Evolutionary conservation across 23 tunicate genomes (phyloP).

Genomic region (Styela plicata): DNA sequence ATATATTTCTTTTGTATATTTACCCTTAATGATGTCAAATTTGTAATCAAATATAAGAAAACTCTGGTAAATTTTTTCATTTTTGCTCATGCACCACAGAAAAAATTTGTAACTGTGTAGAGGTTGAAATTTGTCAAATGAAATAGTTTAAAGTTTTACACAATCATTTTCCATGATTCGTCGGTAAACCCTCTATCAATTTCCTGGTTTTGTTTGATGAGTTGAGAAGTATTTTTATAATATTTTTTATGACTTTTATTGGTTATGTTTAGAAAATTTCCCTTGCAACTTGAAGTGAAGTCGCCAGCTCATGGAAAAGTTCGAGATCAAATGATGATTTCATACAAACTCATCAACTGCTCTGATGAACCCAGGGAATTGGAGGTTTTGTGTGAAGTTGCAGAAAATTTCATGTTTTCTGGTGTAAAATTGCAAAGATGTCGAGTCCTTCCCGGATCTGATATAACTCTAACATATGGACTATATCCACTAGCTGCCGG

Average conservation of each 20-base stretch:
- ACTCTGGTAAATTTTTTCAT: too few relatives aligned
- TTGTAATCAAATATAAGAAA: too few relatives aligned
- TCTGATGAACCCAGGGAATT: slow-evolving; percentile 48
- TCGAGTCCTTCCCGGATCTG: slow-evolving; percentile 50
- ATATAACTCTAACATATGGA: slow-evolving; percentile 35
- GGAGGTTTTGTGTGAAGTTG: slow-evolving; percentile 41
- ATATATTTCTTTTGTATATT: too few relatives aligned
- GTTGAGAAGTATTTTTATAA: neutral
- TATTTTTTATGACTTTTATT: neutral
- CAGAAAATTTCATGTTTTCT: slow-evolving; percentile 83
- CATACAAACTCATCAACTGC: slow-evolving; percentile 39
- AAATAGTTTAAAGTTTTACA: too few relatives aligned
- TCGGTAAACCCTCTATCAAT: too few relatives aligned
- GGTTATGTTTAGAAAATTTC: slow-evolving; percentile 16
- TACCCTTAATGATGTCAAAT: too few relatives aligned
- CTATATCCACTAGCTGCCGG: slow-evolving; percentile 76
- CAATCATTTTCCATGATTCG: too few relatives aligned
- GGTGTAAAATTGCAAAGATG: slow-evolving; percentile 59
- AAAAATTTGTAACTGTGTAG: too few relatives aligned
- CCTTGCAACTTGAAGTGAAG: slow-evolving; percentile 28
- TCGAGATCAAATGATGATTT: slow-evolving; percentile 22
- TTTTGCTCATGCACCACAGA: too few relatives aligned
- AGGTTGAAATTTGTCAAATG: too few relatives aligned
- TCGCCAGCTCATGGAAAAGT: slow-evolving; percentile 60
- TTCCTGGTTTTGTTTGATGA: neutral